Percentiles rank a stretch among this genome's conserved stretches.
Evolutionary conservation across 2,797 vertebrate species (phyloP).

Genomic region (Garrulus glandarius): DNA sequence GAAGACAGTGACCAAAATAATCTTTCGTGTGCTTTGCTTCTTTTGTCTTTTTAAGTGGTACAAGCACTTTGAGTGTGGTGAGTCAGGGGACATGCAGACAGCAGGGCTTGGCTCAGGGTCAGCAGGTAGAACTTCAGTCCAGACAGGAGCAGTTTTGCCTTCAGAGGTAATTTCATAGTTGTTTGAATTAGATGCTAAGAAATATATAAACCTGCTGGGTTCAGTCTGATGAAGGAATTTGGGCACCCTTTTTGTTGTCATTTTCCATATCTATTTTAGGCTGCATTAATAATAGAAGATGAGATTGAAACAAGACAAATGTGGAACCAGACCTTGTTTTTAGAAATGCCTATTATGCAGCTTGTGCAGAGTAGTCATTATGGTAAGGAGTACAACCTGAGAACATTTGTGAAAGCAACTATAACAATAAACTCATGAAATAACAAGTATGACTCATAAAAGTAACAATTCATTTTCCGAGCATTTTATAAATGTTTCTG

Average conservation of each 20-base stretch:
- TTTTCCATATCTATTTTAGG: neutral
- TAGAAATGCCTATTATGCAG: neutral
- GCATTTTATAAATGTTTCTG: slow-evolving; percentile 6
- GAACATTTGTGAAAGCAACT: neutral
- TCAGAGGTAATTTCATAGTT: neutral
- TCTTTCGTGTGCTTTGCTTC: neutral
- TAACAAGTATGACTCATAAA: slow-evolving; percentile 9
- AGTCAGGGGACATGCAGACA: neutral
- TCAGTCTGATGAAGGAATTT: slow-evolving; percentile 11
- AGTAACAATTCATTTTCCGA: neutral
- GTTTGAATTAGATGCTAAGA: slow-evolving; percentile 1
- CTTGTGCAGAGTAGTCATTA: neutral
- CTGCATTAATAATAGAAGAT: neutral
- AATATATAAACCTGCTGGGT: neutral
- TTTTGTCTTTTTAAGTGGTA: neutral
- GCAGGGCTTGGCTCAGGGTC: neutral
- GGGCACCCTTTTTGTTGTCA: neutral
- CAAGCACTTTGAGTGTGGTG: neutral
- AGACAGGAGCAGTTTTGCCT: neutral
- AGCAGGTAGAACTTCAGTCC: neutral
- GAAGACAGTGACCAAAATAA: neutral
- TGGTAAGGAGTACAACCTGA: neutral
- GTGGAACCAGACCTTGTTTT: neutral
- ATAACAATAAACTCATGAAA: neutral
- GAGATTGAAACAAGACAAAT: slow-evolving; percentile 12